Percentiles rank a stretch among this genome's conserved stretches.
Conservation (phyloP, 2,113 vertebrate species). For the Cyrtonyx montezumae region DNA sequence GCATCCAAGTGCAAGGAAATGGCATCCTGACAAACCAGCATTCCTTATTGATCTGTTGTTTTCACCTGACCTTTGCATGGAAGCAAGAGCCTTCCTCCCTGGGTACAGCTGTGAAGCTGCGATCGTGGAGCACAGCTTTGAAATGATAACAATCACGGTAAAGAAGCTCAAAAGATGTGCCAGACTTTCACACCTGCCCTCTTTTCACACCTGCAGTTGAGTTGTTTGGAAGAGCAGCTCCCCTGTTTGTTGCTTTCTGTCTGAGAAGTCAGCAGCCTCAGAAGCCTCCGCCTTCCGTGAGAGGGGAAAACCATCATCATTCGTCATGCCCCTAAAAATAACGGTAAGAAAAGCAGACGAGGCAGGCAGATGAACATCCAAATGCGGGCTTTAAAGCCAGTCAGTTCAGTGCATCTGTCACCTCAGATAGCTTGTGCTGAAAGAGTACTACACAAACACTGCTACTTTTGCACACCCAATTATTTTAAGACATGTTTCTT, state of each 20-base stretch:
- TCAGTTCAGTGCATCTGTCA: background rate
- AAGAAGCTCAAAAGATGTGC: background rate
- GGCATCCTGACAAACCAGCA: background rate
- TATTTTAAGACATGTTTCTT: background rate
- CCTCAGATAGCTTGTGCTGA: background rate
- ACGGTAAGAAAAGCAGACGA: background rate
- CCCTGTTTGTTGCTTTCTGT: background rate
- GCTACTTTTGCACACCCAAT: background rate
- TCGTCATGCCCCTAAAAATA: conserved; percentile 2
- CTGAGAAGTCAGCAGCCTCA: background rate
- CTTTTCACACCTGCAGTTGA: background rate
- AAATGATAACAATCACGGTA: background rate
- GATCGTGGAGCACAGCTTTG: background rate
- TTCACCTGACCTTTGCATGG: background rate
- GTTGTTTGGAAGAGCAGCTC: background rate
- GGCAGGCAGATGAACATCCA: background rate
- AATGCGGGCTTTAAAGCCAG: background rate
- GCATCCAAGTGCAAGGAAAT: background rate
- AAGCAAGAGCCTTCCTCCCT: background rate
- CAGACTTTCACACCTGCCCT: background rate
- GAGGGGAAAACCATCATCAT: background rate
- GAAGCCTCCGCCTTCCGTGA: background rate
- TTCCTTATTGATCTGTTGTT: background rate
- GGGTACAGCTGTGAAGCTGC: background rate
- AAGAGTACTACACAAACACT: background rate